Percentiles rank a stretch among this genome's conserved stretches.
phyloP scores from a whole-genome alignment of 2,888 invertebrate species.

The Conistra vaccinii region DNA sequence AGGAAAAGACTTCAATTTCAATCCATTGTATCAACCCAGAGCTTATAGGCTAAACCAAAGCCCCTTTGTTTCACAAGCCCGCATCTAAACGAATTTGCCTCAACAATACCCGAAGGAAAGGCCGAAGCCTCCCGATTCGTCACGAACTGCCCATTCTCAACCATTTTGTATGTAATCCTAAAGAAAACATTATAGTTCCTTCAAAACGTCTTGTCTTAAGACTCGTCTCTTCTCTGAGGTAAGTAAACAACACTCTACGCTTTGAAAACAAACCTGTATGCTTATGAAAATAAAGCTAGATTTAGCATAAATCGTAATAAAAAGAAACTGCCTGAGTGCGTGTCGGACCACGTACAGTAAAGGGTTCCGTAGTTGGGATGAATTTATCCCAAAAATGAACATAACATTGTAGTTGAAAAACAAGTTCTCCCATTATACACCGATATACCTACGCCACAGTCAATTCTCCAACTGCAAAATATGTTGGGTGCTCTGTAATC shows the following conservation, averaged over 20 bases:
- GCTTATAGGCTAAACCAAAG: constrained; percentile 68
- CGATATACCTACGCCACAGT: too few species aligned
- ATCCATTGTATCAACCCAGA: constrained; percentile 61
- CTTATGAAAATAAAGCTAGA: constrained; percentile 5
- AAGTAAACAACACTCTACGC: constrained; percentile 9
- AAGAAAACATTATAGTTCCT: constrained; percentile 43
- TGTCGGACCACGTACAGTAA: too few species aligned
- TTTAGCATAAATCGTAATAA: background rate
- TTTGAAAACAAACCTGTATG: constrained; percentile 9
- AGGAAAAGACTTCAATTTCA: constrained; percentile 60
- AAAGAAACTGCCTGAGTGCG: background rate
- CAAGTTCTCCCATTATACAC: too few species aligned
- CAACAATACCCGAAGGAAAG: constrained; percentile 56
- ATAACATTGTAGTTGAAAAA: too few species aligned
- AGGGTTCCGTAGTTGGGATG: too few species aligned
- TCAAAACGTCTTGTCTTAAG: constrained; percentile 9
- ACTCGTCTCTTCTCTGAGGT: background rate
- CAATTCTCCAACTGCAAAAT: too few species aligned
- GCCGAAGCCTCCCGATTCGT: constrained; percentile 59
- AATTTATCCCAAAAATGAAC: too few species aligned
- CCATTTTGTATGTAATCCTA: constrained; percentile 44
- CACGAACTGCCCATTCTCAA: constrained; percentile 62
- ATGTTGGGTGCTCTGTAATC: too few species aligned
- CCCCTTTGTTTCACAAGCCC: constrained; percentile 54
- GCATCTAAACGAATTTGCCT: constrained; percentile 65